A percentile compares a stretch with the other conserved stretches of the same genome.
Evolutionary conservation across 2,113 vertebrate species (phyloP).

Genomic region (Pteruthius melanotis): DNA sequence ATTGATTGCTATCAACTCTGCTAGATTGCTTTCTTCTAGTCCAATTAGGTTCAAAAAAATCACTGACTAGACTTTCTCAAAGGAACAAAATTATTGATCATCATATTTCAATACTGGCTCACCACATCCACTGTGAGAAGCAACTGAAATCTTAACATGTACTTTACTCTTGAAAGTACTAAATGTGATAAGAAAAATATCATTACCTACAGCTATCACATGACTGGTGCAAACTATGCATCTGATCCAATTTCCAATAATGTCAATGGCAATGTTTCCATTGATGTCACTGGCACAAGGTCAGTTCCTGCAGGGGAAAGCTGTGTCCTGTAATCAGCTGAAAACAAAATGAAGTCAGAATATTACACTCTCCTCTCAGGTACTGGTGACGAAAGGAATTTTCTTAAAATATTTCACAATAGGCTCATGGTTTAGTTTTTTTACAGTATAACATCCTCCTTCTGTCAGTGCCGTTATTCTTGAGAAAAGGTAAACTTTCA

Average conservation of each 20-base stretch:
- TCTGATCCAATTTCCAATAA: background rate
- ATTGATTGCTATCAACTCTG: slow-evolving; percentile 59
- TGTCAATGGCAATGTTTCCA: background rate
- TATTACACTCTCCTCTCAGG: background rate
- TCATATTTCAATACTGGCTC: background rate
- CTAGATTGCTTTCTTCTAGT: slow-evolving; percentile 37
- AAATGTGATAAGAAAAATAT: background rate
- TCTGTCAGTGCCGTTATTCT: background rate
- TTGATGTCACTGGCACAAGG: background rate
- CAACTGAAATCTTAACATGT: background rate
- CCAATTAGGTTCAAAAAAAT: slow-evolving; percentile 43
- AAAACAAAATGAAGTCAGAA: background rate
- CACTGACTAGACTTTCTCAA: slow-evolving; percentile 12
- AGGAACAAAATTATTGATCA: slow-evolving; percentile 1
- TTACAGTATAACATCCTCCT: background rate
- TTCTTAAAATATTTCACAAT: background rate
- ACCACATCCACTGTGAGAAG: background rate
- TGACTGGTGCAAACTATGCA: background rate
- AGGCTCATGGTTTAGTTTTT: background rate
- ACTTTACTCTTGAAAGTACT: background rate
- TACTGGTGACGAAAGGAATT: background rate
- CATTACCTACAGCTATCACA: background rate
- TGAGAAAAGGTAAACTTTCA: background rate
- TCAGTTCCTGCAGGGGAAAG: background rate
- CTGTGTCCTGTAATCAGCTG: background rate